These are phyloP conservation scores for Mola mola DNA, from an alignment of 2,113 vertebrate genomes.

Conservation along the genomic window DNA sequence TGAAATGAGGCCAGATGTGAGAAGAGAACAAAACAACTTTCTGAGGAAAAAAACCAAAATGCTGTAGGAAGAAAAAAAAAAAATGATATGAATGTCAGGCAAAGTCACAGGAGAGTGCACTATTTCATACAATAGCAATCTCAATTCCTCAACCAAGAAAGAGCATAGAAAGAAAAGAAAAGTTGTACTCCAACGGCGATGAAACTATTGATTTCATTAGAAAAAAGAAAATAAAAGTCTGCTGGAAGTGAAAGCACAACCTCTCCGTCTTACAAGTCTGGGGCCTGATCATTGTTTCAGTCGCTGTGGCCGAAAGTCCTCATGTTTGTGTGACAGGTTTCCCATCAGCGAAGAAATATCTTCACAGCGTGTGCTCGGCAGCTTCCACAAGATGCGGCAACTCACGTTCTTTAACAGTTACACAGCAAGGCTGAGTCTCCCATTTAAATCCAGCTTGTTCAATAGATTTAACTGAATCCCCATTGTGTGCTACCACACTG, in stretches of 20 bases:
- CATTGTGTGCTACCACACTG: not conserved
- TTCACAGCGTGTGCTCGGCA: conserved; percentile 30
- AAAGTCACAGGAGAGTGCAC: conserved; percentile 61
- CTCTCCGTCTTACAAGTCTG: conserved; percentile 51
- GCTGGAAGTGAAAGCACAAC: conserved; percentile 50
- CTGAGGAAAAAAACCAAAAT: conserved; percentile 12
- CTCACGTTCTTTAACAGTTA: not conserved
- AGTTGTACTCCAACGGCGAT: conserved; percentile 65
- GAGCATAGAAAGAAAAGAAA: conserved; percentile 25
- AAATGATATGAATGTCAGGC: conserved; percentile 48
- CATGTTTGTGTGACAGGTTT: conserved; percentile 56
- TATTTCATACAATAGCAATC: conserved; percentile 59
- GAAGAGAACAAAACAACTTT: conserved; percentile 57
- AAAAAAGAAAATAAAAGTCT: conserved; percentile 45
- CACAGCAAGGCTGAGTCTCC: no score
- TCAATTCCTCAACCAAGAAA: conserved; percentile 51
- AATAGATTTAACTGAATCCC: conserved; percentile 1
- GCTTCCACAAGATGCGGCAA: conserved; percentile 29
- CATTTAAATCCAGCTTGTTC: no score
- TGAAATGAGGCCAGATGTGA: conserved; percentile 63
- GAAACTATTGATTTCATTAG: conserved; percentile 76
- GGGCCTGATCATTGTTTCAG: conserved; percentile 57
- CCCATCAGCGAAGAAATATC: conserved; percentile 32
- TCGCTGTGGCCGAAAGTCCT: conserved; percentile 54
- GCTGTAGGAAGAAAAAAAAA: no score